Evolutionary conservation across 2,888 invertebrate genomes (phyloP).

Genomic region (Muschampia plurimacula): DNA sequence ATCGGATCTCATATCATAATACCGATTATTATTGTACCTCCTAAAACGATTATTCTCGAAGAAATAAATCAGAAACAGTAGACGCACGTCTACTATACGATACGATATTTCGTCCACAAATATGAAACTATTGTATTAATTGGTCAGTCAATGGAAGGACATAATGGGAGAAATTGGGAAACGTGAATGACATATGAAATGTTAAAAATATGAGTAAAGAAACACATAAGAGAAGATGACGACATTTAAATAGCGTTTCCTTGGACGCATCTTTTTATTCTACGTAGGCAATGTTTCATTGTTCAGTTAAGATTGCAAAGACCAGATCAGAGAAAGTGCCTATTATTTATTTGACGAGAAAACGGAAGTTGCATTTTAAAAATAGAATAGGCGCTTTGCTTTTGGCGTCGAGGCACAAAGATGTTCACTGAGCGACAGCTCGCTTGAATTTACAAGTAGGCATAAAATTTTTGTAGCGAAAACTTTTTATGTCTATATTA

Average conservation of each 20-base stretch:
- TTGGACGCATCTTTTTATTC: conserved; percentile 7
- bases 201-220: background rate
- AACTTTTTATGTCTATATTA: no score
- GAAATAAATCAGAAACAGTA: conserved; percentile 45
- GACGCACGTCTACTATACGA: conserved; percentile 20
- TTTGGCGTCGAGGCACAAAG: background rate
- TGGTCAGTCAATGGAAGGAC: conserved; percentile 42
- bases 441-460: conserved; percentile 2
- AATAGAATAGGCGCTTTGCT: background rate
- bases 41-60: conserved; percentile 37
- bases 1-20: conserved; percentile 26
- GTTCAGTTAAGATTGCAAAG: conserved; percentile 7
- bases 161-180: conserved; percentile 42
- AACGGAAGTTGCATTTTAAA: conserved; percentile 15
- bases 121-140: conserved; percentile 49
- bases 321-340: conserved; percentile 4
- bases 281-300: conserved; percentile 14
- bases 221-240: background rate
- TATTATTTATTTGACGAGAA: conserved; percentile 14
- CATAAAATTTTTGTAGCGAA: background rate
- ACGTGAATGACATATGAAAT: conserved; percentile 5
- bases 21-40: conserved; percentile 33
- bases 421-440: background rate
- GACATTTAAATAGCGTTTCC: conserved; percentile 1
- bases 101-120: conserved; percentile 42